Conservation (phyloP, 2,113 vertebrate species). For the Argyrosomus japonicus region DNA sequence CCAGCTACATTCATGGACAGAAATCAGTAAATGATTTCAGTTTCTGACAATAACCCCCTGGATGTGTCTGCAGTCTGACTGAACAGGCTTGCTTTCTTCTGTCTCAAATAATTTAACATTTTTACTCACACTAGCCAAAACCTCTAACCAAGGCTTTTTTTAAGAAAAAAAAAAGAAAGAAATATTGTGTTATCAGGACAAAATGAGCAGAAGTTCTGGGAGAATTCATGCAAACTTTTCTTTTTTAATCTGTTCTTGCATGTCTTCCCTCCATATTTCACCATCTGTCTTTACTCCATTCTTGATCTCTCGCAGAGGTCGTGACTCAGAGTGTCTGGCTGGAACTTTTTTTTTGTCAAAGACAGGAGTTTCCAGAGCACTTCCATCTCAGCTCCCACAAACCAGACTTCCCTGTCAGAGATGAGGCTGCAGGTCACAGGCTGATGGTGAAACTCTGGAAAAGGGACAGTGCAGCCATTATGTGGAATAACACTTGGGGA, state of each 20-base stretch:
- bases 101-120: not conserved
- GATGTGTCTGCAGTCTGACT: not conserved
- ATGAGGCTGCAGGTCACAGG: not conserved
- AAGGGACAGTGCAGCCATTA: not conserved
- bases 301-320: conserved; percentile 10
- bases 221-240: not conserved
- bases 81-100: not conserved
- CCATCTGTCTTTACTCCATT: conserved; percentile 13
- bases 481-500: not conserved
- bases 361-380: conserved; percentile 7
- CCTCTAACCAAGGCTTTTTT: not conserved
- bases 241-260: conserved; percentile 5
- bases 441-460: not conserved
- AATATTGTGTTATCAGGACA: not conserved
- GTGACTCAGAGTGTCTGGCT: conserved; percentile 7
- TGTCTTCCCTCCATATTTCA: conserved; percentile 32
- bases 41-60: not conserved
- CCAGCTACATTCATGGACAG: not conserved
- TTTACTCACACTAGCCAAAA: not conserved
- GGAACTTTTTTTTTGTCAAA: not conserved
- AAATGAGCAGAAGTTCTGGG: not conserved
- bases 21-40: not conserved
- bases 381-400: conserved; percentile 18
- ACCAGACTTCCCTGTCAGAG: conserved; percentile 12
- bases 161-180: too few species aligned